Evolutionary conservation across 2,797 vertebrate genomes (phyloP).

Genomic region (Microctenopoma steveboyesi): DNA sequence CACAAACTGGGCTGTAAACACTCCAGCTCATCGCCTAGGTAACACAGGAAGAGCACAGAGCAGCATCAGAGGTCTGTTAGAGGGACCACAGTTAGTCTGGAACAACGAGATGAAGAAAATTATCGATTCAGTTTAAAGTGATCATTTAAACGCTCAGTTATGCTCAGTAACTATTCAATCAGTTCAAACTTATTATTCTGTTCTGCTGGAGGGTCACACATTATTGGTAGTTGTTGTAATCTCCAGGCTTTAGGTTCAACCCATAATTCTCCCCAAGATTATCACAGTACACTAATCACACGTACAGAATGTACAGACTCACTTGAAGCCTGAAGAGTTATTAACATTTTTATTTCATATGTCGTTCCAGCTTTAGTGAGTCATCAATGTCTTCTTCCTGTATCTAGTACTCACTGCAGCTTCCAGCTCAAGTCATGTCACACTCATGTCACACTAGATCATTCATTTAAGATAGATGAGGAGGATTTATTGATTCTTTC

Average conservation of each 20-base stretch:
- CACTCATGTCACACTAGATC: too few species aligned
- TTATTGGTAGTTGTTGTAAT: neutral
- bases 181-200: neutral
- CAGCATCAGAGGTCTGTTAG: conserved; percentile 16
- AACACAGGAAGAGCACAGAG: conserved; percentile 52
- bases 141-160: neutral
- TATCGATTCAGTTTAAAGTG: neutral
- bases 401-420: conserved; percentile 8
- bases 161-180: neutral
- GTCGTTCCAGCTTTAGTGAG: conserved; percentile 7
- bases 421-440: neutral
- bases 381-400: conserved; percentile 14
- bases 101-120: conserved; percentile 1
- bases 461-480: neutral
- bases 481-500: neutral
- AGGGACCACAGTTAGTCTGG: neutral
- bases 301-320: neutral
- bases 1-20: conserved; percentile 92
- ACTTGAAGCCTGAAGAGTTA: neutral
- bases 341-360: neutral
- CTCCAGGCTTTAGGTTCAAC: conserved; percentile 1
- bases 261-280: conserved; percentile 11
- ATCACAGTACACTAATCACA: neutral
- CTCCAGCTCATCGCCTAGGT: conserved; percentile 93
- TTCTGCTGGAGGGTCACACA: neutral